Evolutionary conservation across 2,888 invertebrate species (phyloP), one percentile per base, ranked within the genome.

Genomic region (Hypselothyrea guttata): DNA sequence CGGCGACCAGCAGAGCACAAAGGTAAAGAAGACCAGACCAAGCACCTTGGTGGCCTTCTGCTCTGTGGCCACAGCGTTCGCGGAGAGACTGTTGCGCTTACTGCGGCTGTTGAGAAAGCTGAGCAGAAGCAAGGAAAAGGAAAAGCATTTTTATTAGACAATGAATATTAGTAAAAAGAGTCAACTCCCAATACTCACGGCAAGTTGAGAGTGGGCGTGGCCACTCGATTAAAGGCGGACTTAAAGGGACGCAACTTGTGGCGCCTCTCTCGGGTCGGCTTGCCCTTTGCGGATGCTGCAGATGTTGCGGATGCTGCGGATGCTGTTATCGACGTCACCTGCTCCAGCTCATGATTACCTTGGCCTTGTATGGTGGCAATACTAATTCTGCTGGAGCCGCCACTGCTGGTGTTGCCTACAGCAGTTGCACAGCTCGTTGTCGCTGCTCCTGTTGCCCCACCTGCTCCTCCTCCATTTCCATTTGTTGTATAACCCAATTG

Each of bases 1-100:
- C 1, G 97, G 97, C 13, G 96, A 94, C 97, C 97, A 97, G 88
- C 97, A 97, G 7, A 97, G 91, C 47, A 97, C 97, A 89, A 97
- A 97, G 0, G 96, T 96, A 90, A 96, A 96, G 91, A 98, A 98
- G 0, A 97, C 97, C 35, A 97, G 90, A 0, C 97, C 97, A 4
- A 98, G 91, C 0, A 90, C 90, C 91, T 98, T 97, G 52, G 97
- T 97, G 1, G 98, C 98, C 88, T 98, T 98, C 89, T 98, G 97
- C 89, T 98, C 97, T 27, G 95, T 95, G n/a, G 95, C 95, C 1
- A 96, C 95, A 0, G 95, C 94, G 86, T 95, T 95, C 7, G 94
- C 94, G 1, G 95, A 94, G 65, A 95, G 88, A 1, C 93, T 93
- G 75, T 94, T 93, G 9, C 94, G 92, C 85, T 94, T 95, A 73